phyloP scores from a whole-genome alignment of 2,797 vertebrate genomes.

The Meriones psammophilus region DNA sequence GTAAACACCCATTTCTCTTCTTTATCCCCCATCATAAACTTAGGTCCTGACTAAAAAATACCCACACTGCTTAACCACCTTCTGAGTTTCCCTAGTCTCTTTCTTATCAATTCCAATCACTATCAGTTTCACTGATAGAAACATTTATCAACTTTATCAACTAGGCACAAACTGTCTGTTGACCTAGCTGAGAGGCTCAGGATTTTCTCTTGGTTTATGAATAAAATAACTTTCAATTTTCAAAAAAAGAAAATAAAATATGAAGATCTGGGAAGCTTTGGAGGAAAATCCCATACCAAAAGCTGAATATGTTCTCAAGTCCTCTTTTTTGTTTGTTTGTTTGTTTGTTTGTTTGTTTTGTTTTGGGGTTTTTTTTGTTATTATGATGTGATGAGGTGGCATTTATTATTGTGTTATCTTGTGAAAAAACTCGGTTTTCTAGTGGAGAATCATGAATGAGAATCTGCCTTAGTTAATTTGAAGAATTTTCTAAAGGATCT shows the following conservation, averaged over 20 bases:
- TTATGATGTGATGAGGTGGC: neutral
- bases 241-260: neutral
- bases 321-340: neutral
- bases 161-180: neutral
- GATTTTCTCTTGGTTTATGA: neutral
- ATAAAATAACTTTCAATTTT: slow-evolving; percentile 12
- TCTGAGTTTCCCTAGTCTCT: neutral
- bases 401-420: neutral
- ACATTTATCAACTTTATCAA: neutral
- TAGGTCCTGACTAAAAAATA: neutral
- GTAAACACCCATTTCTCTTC: neutral
- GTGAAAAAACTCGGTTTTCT: slow-evolving; percentile 31
- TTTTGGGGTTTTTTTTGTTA: neutral
- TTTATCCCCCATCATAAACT: neutral
- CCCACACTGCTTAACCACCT: neutral
- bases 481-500: neutral
- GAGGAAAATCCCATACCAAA: neutral
- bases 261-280: neutral
- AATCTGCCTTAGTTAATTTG: neutral
- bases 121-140: neutral
- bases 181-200: neutral
- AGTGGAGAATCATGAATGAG: neutral
- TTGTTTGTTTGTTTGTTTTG: no score
- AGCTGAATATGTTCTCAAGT: neutral
- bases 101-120: neutral